Evolutionary conservation across 1,140 invertebrate genomes (phyloP).

Genomic region (Rhagoletis pomonella): DNA sequence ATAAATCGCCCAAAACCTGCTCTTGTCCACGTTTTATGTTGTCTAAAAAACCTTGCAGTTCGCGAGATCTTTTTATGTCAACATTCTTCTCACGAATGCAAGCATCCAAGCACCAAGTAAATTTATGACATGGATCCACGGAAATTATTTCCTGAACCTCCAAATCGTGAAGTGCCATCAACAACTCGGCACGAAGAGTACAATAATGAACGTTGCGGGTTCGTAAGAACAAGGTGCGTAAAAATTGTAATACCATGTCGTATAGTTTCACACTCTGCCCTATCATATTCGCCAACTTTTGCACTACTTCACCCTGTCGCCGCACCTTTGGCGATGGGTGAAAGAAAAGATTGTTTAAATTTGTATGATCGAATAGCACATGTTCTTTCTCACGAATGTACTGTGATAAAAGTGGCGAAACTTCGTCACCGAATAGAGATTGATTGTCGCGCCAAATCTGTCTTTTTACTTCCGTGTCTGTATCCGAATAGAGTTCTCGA

Average conservation of each 20-base stretch:
- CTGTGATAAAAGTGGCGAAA: conserved; percentile 93
- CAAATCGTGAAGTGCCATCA: conserved; percentile 97
- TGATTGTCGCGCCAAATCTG: conserved; percentile 99
- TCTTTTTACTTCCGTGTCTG: conserved; percentile 96
- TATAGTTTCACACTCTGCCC: conserved; percentile 96
- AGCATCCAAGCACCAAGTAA: conserved; percentile 99
- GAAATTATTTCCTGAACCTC: conserved; percentile 97
- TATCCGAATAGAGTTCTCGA: conserved; percentile 94
- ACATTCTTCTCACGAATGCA: conserved; percentile 98
- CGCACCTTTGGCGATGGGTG: conserved; percentile 92
- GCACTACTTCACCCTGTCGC: conserved; percentile 93
- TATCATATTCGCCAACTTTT: conserved; percentile 97
- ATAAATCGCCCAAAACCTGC: conserved; percentile 91
- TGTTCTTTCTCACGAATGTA: conserved; percentile 96
- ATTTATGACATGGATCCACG: conserved; percentile 98
- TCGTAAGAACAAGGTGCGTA: conserved; percentile 93
- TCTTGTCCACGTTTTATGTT: conserved; percentile 96
- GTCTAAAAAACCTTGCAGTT: conserved; percentile 95
- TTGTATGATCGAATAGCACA: conserved; percentile 92
- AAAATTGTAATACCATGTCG: conserved; percentile 97
- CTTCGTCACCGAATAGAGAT: conserved; percentile 96
- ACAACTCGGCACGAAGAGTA: conserved; percentile 93
- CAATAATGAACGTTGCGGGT: conserved; percentile 98
- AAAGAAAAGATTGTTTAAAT: conserved; percentile 92
- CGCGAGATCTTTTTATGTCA: conserved; percentile 94